A percentile compares a stretch with the other conserved stretches of the same genome.
Evolutionary conservation across 2,888 invertebrate species (phyloP).

Genomic region (Synanthedon vespiformis): DNA sequence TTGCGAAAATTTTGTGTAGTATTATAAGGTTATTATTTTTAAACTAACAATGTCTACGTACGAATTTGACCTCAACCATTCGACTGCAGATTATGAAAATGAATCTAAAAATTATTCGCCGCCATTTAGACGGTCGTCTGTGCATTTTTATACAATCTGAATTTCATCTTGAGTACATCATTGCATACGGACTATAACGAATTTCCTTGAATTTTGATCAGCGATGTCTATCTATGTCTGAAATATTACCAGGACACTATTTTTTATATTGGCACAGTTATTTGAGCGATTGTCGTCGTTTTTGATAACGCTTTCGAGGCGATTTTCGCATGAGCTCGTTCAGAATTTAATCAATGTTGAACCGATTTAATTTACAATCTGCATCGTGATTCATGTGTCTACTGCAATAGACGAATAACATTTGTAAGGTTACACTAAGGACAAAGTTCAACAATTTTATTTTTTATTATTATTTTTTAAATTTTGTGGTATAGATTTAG

Average conservation of each 20-base stretch:
- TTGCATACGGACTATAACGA: slow-evolving; percentile 60
- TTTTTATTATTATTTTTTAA: no score
- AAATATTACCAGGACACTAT: slow-evolving; percentile 9
- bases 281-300: slow-evolving; percentile 20
- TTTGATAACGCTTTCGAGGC: slow-evolving; percentile 12
- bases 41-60: slow-evolving; percentile 13
- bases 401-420: slow-evolving; percentile 63
- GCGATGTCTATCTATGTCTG: slow-evolving; percentile 39
- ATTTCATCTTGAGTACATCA: slow-evolving; percentile 54
- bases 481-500: no score
- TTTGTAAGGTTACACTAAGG: slow-evolving; percentile 14
- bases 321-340: slow-evolving; percentile 19
- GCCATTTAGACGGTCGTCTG: slow-evolving; percentile 41
- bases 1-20: no score
- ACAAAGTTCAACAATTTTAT: no score
- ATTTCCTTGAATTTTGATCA: slow-evolving; percentile 70
- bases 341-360: slow-evolving; percentile 38
- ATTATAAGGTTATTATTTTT: no score
- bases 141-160: slow-evolving; percentile 64
- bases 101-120: slow-evolving; percentile 63
- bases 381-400: slow-evolving; percentile 31
- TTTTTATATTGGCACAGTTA: slow-evolving; percentile 2
- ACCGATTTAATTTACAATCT: slow-evolving; percentile 47
- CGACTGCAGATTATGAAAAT: slow-evolving; percentile 65
- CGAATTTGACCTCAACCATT: slow-evolving; percentile 49